Base-by-base conservation (phyloP, 2,113 vertebrate species). In the Gavialis gangeticus region DNA sequence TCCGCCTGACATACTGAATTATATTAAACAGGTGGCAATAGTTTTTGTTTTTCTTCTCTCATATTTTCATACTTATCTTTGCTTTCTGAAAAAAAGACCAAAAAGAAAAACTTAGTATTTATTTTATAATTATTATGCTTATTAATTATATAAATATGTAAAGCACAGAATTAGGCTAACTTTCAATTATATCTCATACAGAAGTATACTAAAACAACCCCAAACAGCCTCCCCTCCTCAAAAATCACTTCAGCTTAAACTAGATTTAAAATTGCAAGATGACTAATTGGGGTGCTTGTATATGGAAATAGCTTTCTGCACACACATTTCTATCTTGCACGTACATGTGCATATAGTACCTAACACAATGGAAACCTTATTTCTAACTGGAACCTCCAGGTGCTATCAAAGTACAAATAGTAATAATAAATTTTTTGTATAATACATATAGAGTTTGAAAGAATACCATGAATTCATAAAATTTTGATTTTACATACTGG, bases 51-150 rank as follows among this genome's bases (percentile, higher is more conserved):
- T 82, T 94, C 85, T 79, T n/a, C 82, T 88, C 63, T 98, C 96
- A 99, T 67, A 99, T 99, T 98, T 99, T 99, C 99, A 99, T 99
- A 86, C 99, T 99, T 96, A 99, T 98, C 96, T 99, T 99, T 92
- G 99, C 99, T 99, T 99, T 99, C 99, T 99, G 98, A 98, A 98
- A 97, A 96, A 82, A 95, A 95, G 84, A 73, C 64, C 67, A 75
- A 82, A 82, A 56, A 75, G 80, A 63, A 95, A 56, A 81, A 79
- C 17, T 67, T 4, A 93, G 25, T 14, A 22, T 17, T 56, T 12
- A 59, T 19, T 46, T 46, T 37, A 63, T 84, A 85, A 19, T 3
- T 14, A 79, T 3, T 46, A 46, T 7, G 46, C 46, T 46, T 46
- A 9, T 46, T 6, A 46, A 3, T 69, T 27, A 79, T 46, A 54